Conservation (phyloP, 1,140 invertebrate genomes). For the Achatina immaculata region DNA sequence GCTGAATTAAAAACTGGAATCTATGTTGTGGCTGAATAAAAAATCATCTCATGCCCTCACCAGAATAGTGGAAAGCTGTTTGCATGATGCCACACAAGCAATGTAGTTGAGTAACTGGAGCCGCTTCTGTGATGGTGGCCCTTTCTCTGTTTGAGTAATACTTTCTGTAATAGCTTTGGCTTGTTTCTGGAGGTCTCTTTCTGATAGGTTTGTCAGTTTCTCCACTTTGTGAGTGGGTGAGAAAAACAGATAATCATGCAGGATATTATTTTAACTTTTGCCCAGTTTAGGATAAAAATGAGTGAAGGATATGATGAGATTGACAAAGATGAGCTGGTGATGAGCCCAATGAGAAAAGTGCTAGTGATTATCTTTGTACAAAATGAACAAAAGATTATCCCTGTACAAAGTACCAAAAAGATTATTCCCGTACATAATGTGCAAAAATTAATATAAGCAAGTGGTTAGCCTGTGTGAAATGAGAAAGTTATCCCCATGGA, state of each 20-base stretch:
- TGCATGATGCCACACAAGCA: constrained; percentile 54
- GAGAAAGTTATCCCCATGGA: no score
- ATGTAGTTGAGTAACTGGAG: constrained; percentile 69
- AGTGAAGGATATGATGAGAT: no score
- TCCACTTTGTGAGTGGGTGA: constrained; percentile 51
- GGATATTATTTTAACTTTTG: background rate
- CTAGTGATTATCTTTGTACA: no score
- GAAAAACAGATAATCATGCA: constrained; percentile 32
- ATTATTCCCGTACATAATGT: no score
- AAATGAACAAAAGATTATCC: no score
- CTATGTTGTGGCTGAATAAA: no score
- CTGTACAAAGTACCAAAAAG: no score
- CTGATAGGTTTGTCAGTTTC: constrained; percentile 61
- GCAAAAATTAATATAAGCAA: no score
- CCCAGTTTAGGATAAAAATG: background rate
- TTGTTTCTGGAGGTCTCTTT: constrained; percentile 65
- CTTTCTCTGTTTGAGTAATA: constrained; percentile 62
- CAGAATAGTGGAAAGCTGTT: constrained; percentile 49
- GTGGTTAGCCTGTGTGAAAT: no score
- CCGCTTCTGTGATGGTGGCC: constrained; percentile 68
- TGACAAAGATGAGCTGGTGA: no score
- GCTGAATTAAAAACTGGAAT: no score
- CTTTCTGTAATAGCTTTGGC: constrained; percentile 59
- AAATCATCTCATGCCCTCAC: constrained; percentile 25
- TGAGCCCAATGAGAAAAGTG: no score